A percentile compares a stretch with the other conserved stretches of the same genome.
These are phyloP conservation scores for Lepidurus packardi DNA, from an alignment of 1,140 invertebrate genomes.

Conservation along the genomic window DNA sequence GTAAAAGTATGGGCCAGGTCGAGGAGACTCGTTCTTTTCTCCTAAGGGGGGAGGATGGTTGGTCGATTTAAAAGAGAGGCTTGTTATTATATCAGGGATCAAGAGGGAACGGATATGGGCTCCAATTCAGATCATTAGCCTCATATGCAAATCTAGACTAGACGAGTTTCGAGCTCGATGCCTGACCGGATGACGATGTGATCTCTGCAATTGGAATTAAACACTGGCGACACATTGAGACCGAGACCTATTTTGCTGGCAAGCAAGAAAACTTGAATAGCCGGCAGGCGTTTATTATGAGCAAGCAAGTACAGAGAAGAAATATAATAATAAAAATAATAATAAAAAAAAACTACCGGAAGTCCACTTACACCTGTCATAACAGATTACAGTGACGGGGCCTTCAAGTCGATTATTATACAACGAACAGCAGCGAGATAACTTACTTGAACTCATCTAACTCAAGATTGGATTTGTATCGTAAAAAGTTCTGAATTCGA, in stretches of 20 bases:
- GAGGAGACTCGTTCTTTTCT: background rate
- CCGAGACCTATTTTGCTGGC: background rate
- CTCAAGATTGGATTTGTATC: no score
- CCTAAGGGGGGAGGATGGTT: background rate
- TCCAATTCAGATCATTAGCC: slow-evolving; percentile 22
- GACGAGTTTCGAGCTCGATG: background rate
- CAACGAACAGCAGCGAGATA: no score
- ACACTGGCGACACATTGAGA: background rate
- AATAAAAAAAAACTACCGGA: background rate
- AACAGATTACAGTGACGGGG: background rate
- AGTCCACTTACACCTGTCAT: slow-evolving; percentile 15
- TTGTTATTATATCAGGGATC: background rate
- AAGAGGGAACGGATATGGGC: slow-evolving; percentile 7
- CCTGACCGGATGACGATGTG: slow-evolving; percentile 10
- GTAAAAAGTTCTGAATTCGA: no score
- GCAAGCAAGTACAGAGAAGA: background rate
- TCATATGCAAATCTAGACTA: slow-evolving; percentile 19
- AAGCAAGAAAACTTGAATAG: background rate
- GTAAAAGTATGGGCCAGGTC: background rate
- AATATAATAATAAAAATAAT: no score
- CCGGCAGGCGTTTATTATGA: background rate
- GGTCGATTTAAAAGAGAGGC: background rate
- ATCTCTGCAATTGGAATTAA: slow-evolving; percentile 11
- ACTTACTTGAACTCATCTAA: no score
- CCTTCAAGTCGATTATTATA: no score